These are phyloP conservation scores for Morus bassanus DNA, from an alignment of 2,797 vertebrate genomes.

Conservation along the genomic window DNA sequence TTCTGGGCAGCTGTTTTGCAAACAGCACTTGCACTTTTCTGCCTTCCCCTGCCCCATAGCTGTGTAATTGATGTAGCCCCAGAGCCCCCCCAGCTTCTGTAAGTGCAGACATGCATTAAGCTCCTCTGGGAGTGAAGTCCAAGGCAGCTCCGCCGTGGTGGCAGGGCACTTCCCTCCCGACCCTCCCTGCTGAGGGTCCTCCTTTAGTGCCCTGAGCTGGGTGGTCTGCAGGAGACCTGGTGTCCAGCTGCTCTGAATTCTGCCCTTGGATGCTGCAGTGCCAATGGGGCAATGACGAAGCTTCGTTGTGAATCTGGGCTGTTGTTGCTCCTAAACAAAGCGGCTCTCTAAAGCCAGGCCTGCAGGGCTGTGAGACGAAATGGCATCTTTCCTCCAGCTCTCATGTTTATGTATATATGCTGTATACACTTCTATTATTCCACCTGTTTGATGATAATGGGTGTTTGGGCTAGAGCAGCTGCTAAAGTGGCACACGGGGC, in stretches of 20 bases:
- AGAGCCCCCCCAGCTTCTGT: background rate
- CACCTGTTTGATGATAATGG: constrained; percentile 1
- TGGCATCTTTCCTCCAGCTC: background rate
- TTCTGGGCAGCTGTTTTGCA: background rate
- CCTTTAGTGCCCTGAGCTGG: background rate
- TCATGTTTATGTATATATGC: background rate
- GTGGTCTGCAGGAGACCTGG: background rate
- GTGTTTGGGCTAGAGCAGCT: constrained; percentile 14
- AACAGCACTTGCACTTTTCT: background rate
- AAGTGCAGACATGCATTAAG: background rate
- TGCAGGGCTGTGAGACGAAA: background rate
- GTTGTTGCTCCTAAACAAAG: background rate
- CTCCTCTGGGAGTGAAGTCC: background rate
- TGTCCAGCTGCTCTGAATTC: background rate
- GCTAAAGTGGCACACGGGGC: background rate
- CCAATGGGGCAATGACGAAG: background rate
- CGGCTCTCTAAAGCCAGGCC: background rate
- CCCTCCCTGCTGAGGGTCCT: background rate
- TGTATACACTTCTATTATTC: background rate
- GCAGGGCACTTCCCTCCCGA: background rate
- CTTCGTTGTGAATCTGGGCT: background rate
- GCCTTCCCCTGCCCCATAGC: background rate
- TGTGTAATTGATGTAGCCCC: fast-evolving
- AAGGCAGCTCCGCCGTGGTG: background rate
- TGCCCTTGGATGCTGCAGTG: background rate